Evolutionary conservation across 2,113 vertebrate species (phyloP).

Genomic region (Pristiophorus japonicus): DNA sequence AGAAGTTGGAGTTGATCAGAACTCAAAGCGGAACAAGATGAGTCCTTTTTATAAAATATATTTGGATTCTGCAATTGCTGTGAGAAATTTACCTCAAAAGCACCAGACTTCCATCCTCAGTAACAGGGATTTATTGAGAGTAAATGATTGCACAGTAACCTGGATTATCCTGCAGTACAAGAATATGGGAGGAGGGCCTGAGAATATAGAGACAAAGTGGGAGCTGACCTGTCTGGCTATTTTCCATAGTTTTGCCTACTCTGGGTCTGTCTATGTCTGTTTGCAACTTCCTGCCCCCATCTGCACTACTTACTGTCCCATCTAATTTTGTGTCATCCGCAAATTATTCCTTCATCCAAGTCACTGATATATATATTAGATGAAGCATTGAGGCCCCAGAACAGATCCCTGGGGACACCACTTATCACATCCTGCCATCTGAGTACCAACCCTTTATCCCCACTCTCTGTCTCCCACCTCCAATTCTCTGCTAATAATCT

Average conservation of each 20-base stretch:
- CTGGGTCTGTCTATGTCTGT: neutral
- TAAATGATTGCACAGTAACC: neutral
- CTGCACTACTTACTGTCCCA: neutral
- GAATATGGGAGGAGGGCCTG: neutral
- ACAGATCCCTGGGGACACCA: neutral
- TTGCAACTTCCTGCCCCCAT: neutral
- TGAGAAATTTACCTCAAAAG: neutral
- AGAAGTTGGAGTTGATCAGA: neutral
- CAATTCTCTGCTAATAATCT: neutral
- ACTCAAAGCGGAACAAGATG: neutral
- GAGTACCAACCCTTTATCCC: neutral
- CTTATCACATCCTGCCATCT: neutral
- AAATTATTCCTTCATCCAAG: neutral
- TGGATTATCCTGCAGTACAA: neutral
- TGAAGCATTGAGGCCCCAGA: neutral
- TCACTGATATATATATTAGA: neutral
- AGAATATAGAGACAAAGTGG: neutral
- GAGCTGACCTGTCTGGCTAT: neutral
- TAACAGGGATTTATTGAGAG: neutral
- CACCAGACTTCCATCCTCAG: neutral
- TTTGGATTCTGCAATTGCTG: neutral
- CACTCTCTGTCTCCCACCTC: neutral
- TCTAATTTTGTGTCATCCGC: neutral
- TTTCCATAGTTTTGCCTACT: neutral
- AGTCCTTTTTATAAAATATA: neutral